Evolutionary conservation across 2,113 vertebrate species (phyloP).

Genomic region (Arvicanthis niloticus): DNA sequence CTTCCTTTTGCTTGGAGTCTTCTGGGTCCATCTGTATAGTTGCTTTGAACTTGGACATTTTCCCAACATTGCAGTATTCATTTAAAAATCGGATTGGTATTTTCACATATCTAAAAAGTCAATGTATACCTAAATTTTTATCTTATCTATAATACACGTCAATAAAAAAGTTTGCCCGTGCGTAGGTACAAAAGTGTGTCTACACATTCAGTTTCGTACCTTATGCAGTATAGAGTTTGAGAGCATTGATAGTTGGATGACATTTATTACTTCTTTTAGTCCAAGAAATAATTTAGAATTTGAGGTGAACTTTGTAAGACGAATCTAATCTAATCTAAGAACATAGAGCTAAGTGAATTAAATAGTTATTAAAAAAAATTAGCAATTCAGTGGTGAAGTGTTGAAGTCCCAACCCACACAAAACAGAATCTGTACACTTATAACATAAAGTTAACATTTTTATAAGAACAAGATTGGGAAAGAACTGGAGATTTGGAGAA

Average conservation of each 20-base stretch:
- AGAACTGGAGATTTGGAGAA: slow-evolving; percentile 28
- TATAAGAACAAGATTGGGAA: slow-evolving; percentile 29
- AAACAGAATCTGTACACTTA: slow-evolving; percentile 17
- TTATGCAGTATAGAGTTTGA: background rate
- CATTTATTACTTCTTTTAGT: slow-evolving; percentile 56
- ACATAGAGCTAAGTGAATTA: slow-evolving; percentile 69
- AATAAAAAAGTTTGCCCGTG: slow-evolving; percentile 40
- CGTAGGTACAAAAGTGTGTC: background rate
- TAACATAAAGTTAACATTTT: slow-evolving; percentile 57
- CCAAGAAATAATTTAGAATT: slow-evolving; percentile 60
- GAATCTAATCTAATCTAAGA: slow-evolving; percentile 53
- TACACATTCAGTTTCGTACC: slow-evolving; percentile 33
- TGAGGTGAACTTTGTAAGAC: slow-evolving; percentile 52
- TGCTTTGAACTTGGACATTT: slow-evolving; percentile 83
- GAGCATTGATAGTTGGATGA: slow-evolving; percentile 15
- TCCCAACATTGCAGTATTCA: slow-evolving; percentile 57
- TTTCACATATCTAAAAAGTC: slow-evolving; percentile 10
- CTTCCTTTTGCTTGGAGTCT: slow-evolving; percentile 80
- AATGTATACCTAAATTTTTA: slow-evolving; percentile 67
- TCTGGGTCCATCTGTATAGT: slow-evolving; percentile 82
- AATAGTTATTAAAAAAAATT: slow-evolving; percentile 28
- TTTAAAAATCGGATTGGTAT: slow-evolving; percentile 81
- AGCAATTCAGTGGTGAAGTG: slow-evolving; percentile 49
- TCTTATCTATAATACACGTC: slow-evolving; percentile 17
- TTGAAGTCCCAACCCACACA: background rate